phyloP scores from a whole-genome alignment of 2,113 vertebrate species.

The Tursiops truncatus region DNA sequence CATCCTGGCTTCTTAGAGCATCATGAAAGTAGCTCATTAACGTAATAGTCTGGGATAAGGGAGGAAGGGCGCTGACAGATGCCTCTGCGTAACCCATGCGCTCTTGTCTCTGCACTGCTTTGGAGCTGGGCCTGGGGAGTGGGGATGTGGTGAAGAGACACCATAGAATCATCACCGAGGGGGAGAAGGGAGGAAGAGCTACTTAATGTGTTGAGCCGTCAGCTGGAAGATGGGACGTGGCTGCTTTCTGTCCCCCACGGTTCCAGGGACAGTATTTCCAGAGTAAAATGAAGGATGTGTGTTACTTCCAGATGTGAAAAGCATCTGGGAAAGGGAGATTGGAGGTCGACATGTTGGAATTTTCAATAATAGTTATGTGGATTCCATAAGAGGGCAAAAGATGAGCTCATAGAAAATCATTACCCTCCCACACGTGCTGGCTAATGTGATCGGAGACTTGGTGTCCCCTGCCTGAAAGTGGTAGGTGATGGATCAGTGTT shows the following conservation, averaged over 20 bases:
- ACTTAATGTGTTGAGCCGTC: not conserved
- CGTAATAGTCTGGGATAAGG: not conserved
- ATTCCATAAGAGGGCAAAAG: not conserved
- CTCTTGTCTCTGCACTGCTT: not conserved
- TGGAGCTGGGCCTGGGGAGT: not conserved
- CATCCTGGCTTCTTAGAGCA: conserved; percentile 19
- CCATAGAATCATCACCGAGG: not conserved
- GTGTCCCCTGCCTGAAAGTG: not conserved
- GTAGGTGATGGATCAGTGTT: not conserved
- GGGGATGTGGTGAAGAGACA: not conserved
- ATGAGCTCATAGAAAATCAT: not conserved
- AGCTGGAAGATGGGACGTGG: not conserved
- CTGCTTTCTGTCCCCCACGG: conserved; percentile 35
- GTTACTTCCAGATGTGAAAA: conserved; percentile 56
- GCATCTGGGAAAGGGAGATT: conserved; percentile 47
- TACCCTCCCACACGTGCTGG: not conserved
- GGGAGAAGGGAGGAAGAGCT: not conserved
- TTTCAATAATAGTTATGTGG: conserved; percentile 32
- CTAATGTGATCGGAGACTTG: not conserved
- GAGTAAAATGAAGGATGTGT: conserved; percentile 26
- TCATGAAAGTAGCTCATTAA: conserved; percentile 40
- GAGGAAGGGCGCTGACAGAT: not conserved
- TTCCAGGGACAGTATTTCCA: conserved; percentile 33
- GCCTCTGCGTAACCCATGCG: not conserved
- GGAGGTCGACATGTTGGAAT: conserved; percentile 27